Base-by-base conservation (phyloP, 2,888 invertebrate genomes). In the Seladonia tumulorum region DNA sequence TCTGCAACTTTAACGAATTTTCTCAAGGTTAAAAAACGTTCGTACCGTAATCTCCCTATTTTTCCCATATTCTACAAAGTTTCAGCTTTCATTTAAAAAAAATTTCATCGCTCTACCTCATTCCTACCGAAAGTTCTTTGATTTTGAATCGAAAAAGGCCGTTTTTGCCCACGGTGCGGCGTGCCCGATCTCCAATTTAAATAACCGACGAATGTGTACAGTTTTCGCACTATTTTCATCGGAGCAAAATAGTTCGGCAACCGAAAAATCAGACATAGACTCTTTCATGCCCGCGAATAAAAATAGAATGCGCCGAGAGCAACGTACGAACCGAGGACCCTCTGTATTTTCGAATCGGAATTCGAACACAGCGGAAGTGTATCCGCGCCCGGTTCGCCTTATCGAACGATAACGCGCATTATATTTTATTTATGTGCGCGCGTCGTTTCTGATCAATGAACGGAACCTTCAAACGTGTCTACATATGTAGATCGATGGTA, bases 281-380 rank as follows among this genome's bases (percentile, higher is more conserved):
- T 75, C 14, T 77, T 83, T 81, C 79, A 68, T 73, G 57, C 35
- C 47, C 39, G 74, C 47, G 77, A 84, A 81, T 71, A 66, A 60
- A 74, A 84, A 87, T 88, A 88, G 82, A 63, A 68, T n/a, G 57
- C 80, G 60, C 45, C 35, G 70, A 70, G 68, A 22, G 75, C 60
- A 49, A 42, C 75, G 78, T 53, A 83, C 39, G n/a, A 60, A 60
- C 25, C 1, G 18, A 39, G 76, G 25, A 57, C 80, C 39, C 63
- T 42, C 76, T 66, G 42, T 76, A 88, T 81, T 86, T 81, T 71
- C 49, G 76, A 81, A 75, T 81, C 81, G 57, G 78, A 81, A 86
- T 86, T 86, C 82, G 63, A 85, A 85, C 76, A 85, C 76, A 79
- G 63, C 81, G 80, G 42, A 71, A 77, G 81, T 72, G 81, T 85